These are phyloP conservation scores for Xylocopa sonorina DNA, from an alignment of 1,140 invertebrate species.

Conservation along the genomic window DNA sequence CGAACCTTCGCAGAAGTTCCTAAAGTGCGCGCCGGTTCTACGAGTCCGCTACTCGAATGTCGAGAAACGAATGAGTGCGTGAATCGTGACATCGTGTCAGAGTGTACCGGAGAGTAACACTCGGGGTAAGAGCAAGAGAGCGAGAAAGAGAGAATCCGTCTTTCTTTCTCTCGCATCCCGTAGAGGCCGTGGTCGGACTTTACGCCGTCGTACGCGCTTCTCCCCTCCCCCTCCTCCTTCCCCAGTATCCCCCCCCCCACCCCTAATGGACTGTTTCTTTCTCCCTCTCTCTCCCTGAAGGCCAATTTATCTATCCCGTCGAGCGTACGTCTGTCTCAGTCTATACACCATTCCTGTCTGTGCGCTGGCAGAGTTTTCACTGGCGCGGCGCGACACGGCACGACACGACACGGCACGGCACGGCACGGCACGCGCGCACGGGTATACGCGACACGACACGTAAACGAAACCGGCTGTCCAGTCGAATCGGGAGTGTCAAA, in stretches of 20 bases:
- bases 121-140: no score
- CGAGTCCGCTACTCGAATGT: conserved; percentile 7
- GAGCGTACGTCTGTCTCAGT: conserved; percentile 36
- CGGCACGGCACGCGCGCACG: conserved; percentile 37
- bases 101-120: conserved; percentile 39
- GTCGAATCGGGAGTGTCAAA: conserved; percentile 47
- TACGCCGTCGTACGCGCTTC: conserved; percentile 50
- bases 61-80: conserved; percentile 49
- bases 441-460: conserved; percentile 23
- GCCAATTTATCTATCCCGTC: conserved; percentile 45
- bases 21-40: conserved; percentile 13
- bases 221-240: not conserved
- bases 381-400: conserved; percentile 48
- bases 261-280: conserved; percentile 24
- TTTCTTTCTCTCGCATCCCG: conserved; percentile 23
- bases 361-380: conserved; percentile 58
- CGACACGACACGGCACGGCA: conserved; percentile 28
- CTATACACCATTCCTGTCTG: conserved; percentile 43
- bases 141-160: conserved; percentile 24
- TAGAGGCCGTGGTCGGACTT: conserved; percentile 40
- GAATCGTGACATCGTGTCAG: conserved; percentile 47
- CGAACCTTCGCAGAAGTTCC: conserved; percentile 27
- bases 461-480: conserved; percentile 51
- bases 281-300: conserved; percentile 40
- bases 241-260: not conserved